These are phyloP conservation scores for Elaphurus davidianus DNA, from an alignment of 2,113 vertebrate genomes.

Conservation along the genomic window DNA sequence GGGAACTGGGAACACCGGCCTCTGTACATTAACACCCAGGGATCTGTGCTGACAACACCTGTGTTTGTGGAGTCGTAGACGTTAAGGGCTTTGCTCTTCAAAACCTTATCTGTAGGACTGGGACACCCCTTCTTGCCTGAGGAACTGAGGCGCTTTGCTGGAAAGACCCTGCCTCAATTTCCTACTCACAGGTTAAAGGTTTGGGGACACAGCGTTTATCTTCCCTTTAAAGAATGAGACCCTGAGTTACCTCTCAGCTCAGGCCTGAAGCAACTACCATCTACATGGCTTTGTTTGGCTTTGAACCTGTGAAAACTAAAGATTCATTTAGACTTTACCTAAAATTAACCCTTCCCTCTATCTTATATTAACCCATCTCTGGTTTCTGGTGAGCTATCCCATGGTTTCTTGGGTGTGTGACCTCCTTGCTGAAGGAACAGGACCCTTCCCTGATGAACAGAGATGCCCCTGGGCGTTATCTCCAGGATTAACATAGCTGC, in stretches of 20 bases:
- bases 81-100: background rate
- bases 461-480: accelerated
- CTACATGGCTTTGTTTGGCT: background rate
- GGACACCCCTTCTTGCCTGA: background rate
- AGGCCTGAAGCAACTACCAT: background rate
- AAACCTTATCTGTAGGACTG: background rate
- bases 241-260: background rate
- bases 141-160: background rate
- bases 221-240: background rate
- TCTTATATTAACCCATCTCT: background rate
- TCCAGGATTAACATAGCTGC: background rate
- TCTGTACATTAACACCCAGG: background rate
- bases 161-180: background rate
- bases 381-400: background rate
- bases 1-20: background rate
- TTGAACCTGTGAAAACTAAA: background rate
- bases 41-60: background rate
- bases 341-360: background rate
- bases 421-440: background rate
- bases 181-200: background rate
- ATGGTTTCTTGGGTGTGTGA: background rate
- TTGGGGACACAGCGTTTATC: background rate
- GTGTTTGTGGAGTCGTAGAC: background rate
- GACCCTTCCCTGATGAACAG: too few relatives aligned
- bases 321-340: too few relatives aligned